Percentiles rank a stretch among this genome's conserved stretches.
These are phyloP conservation scores for Palythoa grandiflora DNA, from an alignment of 92 coral and sea anemone genomes.

Conservation along the genomic window DNA sequence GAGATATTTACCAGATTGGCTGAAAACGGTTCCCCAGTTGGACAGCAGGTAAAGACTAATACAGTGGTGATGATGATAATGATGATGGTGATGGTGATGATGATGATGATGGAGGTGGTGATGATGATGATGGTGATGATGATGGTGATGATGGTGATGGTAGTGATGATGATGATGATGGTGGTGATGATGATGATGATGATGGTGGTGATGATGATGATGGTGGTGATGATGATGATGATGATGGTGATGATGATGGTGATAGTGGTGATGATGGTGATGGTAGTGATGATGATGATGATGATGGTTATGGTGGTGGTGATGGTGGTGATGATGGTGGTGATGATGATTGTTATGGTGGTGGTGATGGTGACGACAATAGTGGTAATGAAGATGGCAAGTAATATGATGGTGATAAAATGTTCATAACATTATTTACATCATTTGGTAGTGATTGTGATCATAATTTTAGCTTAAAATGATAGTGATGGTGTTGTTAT, in stretches of 20 bases:
- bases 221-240: too few species aligned
- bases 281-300: too few species aligned
- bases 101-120: too few species aligned
- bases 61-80: too few species aligned
- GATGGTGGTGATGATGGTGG: background rate
- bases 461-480: background rate
- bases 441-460: background rate
- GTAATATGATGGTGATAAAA: background rate
- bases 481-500: background rate
- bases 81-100: too few species aligned
- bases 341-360: background rate
- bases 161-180: too few species aligned
- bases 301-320: background rate
- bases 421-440: background rate
- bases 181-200: too few species aligned
- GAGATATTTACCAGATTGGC: conserved; percentile 81
- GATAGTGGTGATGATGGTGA: too few species aligned
- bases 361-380: background rate
- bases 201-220: too few species aligned
- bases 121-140: too few species aligned
- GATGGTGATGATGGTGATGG: too few species aligned
- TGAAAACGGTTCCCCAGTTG: conserved; percentile 87
- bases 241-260: too few species aligned
- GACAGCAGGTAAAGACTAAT: conserved; percentile 81
- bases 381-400: background rate